These are phyloP conservation scores for Epicauta chinensis DNA, from an alignment of 1,140 invertebrate species.

Conservation along the genomic window DNA sequence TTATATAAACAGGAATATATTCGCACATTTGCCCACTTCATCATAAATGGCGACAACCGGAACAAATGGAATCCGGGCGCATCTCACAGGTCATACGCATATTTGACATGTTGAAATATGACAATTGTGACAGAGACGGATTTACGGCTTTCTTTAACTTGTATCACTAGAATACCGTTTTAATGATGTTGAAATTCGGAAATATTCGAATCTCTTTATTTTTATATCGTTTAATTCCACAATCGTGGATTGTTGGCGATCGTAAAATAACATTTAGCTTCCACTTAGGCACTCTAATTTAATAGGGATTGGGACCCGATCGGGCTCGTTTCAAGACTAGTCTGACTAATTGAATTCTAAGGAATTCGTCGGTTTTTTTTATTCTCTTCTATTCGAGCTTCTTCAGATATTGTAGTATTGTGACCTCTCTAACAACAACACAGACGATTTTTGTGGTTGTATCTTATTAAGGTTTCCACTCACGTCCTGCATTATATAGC, in stretches of 20 bases:
- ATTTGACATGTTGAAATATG: conserved; percentile 25
- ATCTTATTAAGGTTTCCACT: conserved; percentile 27
- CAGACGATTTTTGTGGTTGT: conserved; percentile 22
- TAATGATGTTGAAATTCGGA: too few species aligned
- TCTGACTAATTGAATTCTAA: conserved; percentile 24
- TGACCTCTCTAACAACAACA: background rate
- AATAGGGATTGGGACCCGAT: background rate
- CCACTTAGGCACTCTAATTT: conserved; percentile 3
- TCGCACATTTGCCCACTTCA: conserved; percentile 14
- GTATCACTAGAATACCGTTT: too few species aligned
- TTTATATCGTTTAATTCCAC: too few species aligned
- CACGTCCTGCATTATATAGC: conserved; percentile 37
- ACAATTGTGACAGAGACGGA: conserved; percentile 20
- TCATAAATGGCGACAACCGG: conserved; percentile 23
- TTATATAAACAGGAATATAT: conserved; percentile 3
- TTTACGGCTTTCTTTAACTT: conserved; percentile 24
- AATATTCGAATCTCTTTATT: too few species aligned
- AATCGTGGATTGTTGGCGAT: background rate
- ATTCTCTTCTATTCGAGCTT: too few species aligned
- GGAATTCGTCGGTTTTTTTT: conserved; percentile 12
- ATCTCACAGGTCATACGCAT: conserved; percentile 23
- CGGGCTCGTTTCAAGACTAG: background rate
- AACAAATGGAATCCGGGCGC: conserved; percentile 26
- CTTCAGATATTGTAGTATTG: background rate
- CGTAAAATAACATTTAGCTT: conserved; percentile 4